Base-by-base conservation (phyloP, 2,888 invertebrate genomes). In the Orthosia gothica region DNA sequence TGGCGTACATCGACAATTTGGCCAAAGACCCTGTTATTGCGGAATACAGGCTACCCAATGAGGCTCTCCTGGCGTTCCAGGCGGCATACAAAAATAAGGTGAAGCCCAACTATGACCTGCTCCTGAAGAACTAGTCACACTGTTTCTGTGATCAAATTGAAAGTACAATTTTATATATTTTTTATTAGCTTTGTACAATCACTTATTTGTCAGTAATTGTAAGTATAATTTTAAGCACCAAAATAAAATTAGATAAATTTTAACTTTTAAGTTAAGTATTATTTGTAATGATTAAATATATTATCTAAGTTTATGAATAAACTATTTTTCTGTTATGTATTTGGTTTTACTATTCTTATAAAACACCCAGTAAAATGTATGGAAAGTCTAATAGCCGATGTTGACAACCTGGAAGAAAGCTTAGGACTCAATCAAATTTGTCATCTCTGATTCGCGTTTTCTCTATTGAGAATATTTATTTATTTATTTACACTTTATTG, bases 1-100 rank as follows among this genome's bases (percentile, higher is more conserved):
- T 96, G 90, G 94, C 97, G 79, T 98, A 98, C 97, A 94, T 97
- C 69, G 90, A 93, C 18, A 95, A 95, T 13, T 98, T 98, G 98
- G 93, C 96, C 32, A 95, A 97, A 82, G 97, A 98, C 87, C 93
- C 97, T 16, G 97, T 97, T n/a, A 97, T 98, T 0, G 97, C 96
- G 83, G 95, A 96, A 67, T 97, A 97, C 84, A 95, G 95, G 67
- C 89, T 98, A 54, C 96, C 97, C 45, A 94, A 97, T 13, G 97
- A 98, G 58, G 92, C 95, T 5, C 97, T 97, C 76, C 91, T 96
- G 1, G 96, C 97, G 87, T 97, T 97, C 88, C 89, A 97, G 13
- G 93, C 94, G 64, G 79, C 87, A 0, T 95, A 91, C 67, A 70
- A 18, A 23, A 23, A 20, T 4, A 93, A 92, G 18, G 58, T 77